Evolutionary conservation across 2,888 invertebrate species (phyloP), one percentile per base, ranked within the genome.

Genomic region (Leptinotarsa peninsularis): DNA sequence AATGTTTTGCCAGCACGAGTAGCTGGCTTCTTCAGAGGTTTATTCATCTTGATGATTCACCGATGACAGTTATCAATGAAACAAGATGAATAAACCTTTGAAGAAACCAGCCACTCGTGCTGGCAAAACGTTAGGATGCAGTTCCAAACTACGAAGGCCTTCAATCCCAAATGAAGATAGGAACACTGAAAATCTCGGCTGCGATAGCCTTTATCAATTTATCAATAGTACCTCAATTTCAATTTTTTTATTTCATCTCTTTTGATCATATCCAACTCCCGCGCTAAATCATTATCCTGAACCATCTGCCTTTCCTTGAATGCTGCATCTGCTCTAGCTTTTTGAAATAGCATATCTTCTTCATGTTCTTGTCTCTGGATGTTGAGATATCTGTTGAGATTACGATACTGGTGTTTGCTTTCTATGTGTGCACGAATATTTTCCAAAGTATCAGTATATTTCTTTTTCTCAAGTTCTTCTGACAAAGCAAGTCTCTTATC

Each of bases 201-300:
- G 3, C 4, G 23, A 23, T 3, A 23, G 23, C 3, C 23, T 23
- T 23, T 4, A 23, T 23, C 4, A 23, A 23, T 23, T 23, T 4
- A 23, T 23, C 23, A 23, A 23, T 23, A 23, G 23, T 78, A 87
- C 88, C 88, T 85, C 75, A 85, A 73, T 80, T 84, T 86, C 68
- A 85, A 60, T 67, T 87, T 85, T 49, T 78, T 84, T 23, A 87
- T 78, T 80, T 88, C 88, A 52, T 86, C 84, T 71, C 83, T 82
- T 79, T 87, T 88, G 50, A 86, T 78, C 76, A 83, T 81, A 74
- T 85, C 83, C 72, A 88, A 78, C 81, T 87, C 87, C 71, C 81
- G 79, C 4, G 88, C 86, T 52, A 88, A 78, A 63, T 83, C 82
- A 79, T 87, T 87, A 63, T 86, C 85, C 71, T 82, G 80, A 43